These are phyloP conservation scores for Perdita meconis DNA, from an alignment of 2,888 invertebrate species.

Conservation along the genomic window DNA sequence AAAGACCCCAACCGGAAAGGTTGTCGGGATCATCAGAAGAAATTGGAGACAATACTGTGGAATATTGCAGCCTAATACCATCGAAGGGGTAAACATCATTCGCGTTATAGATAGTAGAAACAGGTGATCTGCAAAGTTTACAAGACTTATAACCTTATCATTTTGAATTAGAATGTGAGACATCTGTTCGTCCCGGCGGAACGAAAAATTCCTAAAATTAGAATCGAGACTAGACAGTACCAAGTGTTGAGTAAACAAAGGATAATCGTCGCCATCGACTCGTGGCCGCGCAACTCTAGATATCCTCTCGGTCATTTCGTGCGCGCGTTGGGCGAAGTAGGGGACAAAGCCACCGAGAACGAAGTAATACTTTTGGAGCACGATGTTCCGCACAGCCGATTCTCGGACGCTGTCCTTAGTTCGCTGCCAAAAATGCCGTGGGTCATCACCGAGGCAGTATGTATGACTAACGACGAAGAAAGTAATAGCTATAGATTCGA, in stretches of 20 bases:
- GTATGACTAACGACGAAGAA: conserved; percentile 24
- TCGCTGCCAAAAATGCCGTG: conserved; percentile 96
- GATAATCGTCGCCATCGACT: conserved; percentile 97
- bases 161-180: conserved; percentile 83
- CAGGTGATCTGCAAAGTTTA: not conserved
- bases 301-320: conserved; percentile 99
- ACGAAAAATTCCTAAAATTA: conserved; percentile 95
- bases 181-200: conserved; percentile 98
- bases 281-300: conserved; percentile 96
- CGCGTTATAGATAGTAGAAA: no score
- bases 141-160: conserved; percentile 12
- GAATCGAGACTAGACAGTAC: conserved; percentile 97
- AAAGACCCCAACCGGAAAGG: conserved; percentile 88
- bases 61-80: conserved; percentile 92
- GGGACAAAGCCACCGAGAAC: conserved; percentile 98
- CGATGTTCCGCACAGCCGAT: conserved; percentile 97
- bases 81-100: conserved; percentile 86
- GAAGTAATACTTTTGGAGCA: conserved; percentile 98
- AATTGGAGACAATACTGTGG: conserved; percentile 99
- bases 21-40: conserved; percentile 97
- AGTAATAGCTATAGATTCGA: not conserved
- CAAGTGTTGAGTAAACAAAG: conserved; percentile 92
- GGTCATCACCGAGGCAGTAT: conserved; percentile 91
- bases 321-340: conserved; percentile 94
- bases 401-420: conserved; percentile 96